These are phyloP conservation scores for Lamprologus ornatipinnis DNA, from an alignment of 2,113 vertebrate genomes.

Conservation along the genomic window DNA sequence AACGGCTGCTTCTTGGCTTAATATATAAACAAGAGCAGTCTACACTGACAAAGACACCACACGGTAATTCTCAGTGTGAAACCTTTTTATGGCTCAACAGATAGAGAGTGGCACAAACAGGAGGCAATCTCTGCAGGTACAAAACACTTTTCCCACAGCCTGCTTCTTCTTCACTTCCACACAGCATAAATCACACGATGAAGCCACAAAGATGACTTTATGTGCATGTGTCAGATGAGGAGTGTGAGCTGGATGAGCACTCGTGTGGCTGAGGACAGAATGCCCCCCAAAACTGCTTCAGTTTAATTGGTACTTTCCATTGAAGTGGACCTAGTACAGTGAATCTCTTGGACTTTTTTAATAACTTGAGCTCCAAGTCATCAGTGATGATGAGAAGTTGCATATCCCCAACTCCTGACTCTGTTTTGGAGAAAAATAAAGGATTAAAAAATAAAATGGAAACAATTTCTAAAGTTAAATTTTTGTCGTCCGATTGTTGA, in stretches of 20 bases:
- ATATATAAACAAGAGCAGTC: neutral
- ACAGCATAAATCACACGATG: neutral
- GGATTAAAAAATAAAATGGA: neutral
- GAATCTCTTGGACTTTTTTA: neutral
- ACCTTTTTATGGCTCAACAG: neutral
- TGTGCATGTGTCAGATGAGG: neutral
- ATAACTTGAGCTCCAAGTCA: neutral
- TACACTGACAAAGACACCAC: neutral
- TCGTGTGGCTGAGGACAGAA: neutral
- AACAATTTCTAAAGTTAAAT: neutral
- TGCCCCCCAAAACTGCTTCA: neutral
- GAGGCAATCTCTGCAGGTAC: neutral
- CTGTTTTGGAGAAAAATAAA: neutral
- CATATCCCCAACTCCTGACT: neutral
- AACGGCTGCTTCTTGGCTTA: rapidly evolving
- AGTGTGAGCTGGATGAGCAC: neutral
- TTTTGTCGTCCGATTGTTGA: rapidly evolving
- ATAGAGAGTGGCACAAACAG: neutral
- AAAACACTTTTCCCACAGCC: neutral
- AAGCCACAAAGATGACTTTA: neutral
- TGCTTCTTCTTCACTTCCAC: neutral
- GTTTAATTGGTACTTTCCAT: neutral
- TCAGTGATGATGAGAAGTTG: neutral
- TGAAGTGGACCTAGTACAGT: neutral
- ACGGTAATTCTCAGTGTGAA: neutral